Evolutionary conservation across 2,888 invertebrate genomes (phyloP), one percentile per base, ranked within the genome.

Genomic region (Phragmatobia fuliginosa): DNA sequence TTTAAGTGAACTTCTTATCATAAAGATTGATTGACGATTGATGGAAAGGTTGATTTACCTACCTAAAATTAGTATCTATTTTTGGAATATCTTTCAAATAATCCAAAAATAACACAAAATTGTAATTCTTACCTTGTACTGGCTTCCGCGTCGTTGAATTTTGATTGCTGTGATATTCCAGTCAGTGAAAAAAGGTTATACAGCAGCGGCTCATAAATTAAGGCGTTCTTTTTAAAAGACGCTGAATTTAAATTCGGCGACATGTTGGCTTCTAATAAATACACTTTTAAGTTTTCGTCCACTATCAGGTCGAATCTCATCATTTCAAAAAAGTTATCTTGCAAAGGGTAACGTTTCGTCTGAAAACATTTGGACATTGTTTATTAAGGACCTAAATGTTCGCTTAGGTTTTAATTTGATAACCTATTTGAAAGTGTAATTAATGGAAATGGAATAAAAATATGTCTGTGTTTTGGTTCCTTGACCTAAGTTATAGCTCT

Each of bases 241-340:
- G 97, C 97, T 0, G 99, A 99, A 0, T 98, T 98, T 70, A 99
- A 95, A 95, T 99, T 99, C 0, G 99, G 99, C 18, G 99, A 99
- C 99, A 99, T 99, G 87, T 99, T 99, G 0, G 98, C 99, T 94
- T 99, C 99, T 96, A 99, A 97, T 10, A 99, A 94, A 85, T 96
- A 97, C 0, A 99, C 98, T 65, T 97, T 97, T 0, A 99, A 89
- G 68, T 98, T 95, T 77, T 98, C 97, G 88, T 99, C 99, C 3
- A 99, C 94, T 0, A 99, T 97, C 87, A 99, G 97, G 91, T 99
- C 99, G 87, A 99, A 98, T 41, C 99, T 96, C 93, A 99, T 97
- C 95, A 99, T 95, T 92, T 99, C 99, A 91, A 99, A 99, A 90
- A 99, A 99, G 83, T 97, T 97, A 32, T 96, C 91, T 62, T 93